These are phyloP conservation scores for Sepiola atlantica DNA, from an alignment of 2,888 invertebrate species.

Conservation along the genomic window DNA sequence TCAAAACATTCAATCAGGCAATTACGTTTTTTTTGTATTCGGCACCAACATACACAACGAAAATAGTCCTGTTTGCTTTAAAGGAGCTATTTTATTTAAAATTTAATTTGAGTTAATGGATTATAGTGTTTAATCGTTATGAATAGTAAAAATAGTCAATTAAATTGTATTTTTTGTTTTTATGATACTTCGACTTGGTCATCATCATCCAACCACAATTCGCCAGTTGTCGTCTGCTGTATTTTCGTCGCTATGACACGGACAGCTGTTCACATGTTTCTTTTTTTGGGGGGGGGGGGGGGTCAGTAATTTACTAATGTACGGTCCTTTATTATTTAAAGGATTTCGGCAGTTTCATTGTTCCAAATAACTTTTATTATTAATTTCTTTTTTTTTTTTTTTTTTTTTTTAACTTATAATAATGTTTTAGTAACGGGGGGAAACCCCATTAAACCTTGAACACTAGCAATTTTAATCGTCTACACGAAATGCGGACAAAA, in stretches of 20 bases:
- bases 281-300: background rate
- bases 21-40: background rate
- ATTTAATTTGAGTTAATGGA: background rate
- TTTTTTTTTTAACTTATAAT: too few relatives aligned
- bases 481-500: too few relatives aligned
- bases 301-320: too few relatives aligned
- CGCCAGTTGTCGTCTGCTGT: background rate
- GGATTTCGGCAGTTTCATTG: too few relatives aligned
- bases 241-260: background rate
- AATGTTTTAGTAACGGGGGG: too few relatives aligned
- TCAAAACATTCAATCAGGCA: slow-evolving; percentile 12
- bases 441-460: too few relatives aligned
- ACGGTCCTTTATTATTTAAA: too few relatives aligned
- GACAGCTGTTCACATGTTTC: background rate
- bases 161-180: background rate
- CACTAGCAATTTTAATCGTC: too few relatives aligned
- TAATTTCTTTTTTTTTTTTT: too few relatives aligned
- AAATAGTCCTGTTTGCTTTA: background rate
- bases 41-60: background rate
- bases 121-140: background rate
- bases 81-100: background rate
- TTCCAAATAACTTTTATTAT: too few relatives aligned
- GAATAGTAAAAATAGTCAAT: background rate
- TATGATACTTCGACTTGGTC: background rate
- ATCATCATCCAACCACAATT: background rate